Conservation (phyloP, 2,113 vertebrate species). For the Chinchilla lanigera region DNA sequence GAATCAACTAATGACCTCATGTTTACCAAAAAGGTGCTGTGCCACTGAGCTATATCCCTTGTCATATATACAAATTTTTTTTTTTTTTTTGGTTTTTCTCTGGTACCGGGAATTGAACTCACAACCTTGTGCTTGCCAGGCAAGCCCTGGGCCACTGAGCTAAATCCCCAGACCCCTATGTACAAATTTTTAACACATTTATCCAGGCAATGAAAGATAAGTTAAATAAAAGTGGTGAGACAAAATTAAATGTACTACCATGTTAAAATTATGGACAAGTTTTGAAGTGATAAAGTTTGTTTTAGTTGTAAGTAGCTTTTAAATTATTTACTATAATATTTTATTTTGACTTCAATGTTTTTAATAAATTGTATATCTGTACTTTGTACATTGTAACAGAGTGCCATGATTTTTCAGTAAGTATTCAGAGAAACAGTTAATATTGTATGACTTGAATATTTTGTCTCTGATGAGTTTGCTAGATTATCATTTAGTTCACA, state of each 20-base stretch:
- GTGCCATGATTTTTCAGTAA: neutral
- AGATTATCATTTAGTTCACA: neutral
- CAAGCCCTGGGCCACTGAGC: no score
- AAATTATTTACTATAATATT: neutral
- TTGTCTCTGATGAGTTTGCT: neutral
- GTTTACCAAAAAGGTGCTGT: no score
- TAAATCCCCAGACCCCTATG: no score
- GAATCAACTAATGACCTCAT: no score
- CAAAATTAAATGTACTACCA: neutral
- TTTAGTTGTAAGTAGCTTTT: neutral
- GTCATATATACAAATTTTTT: no score
- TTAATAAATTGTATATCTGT: neutral
- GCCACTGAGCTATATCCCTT: no score
- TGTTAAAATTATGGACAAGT: neutral
- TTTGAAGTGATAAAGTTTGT: neutral
- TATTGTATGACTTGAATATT: neutral
- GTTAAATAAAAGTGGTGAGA: neutral
- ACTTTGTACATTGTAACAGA: neutral
- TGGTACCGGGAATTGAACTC: no score
- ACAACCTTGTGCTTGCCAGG: no score
- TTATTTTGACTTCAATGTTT: neutral
- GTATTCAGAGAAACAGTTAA: neutral
- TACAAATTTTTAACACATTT: neutral
- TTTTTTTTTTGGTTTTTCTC: no score
- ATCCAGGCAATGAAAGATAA: neutral